Base-by-base conservation (phyloP, 2,888 invertebrate genomes). In the Amorpha juglandis region DNA sequence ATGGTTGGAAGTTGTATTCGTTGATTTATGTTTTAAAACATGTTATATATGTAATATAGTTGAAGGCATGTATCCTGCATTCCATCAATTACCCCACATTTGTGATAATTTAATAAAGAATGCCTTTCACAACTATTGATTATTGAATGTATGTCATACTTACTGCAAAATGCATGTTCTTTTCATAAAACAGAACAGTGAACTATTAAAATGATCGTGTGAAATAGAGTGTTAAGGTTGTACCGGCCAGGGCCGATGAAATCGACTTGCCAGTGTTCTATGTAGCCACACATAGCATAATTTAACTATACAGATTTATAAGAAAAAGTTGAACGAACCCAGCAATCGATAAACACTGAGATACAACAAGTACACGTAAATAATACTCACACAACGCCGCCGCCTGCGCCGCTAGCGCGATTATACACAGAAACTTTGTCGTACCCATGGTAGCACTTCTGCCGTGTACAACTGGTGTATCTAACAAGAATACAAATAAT, bases 401-500 rank as follows among this genome's bases (percentile, higher is more conserved):
- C 63, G 90, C 85, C 76, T 89, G 88, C 69, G 89, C 82, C 71
- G 89, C 74, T 72, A 90, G 74, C 74, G 88, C 90, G 77, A 89
- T 74, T 76, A 90, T 80, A 85, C 87, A 89, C 78, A 93, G 70
- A 74, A 90, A 77, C 79, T 82, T 86, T 81, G 82, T 78, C 72
- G 88, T 86, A 82, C 87, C 90, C 92, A 93, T 92, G 77, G 78
- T 88, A 80, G 79, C 76, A 78, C 81, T 83, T 78, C 85, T 80
- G 77, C 75, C 81, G 85, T 81, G 82, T 77, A 79, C 82, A 89
- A 87, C 89, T 90, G 84, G 87, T 82, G 78, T 81, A 92, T 89
- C 92, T 92, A 90, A 78, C 78, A 87, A 88, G 85, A 92, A 91
- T 90, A 83, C 80, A 91, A 89, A 90, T 74, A 87, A 84, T 80